Percentiles rank a stretch among this genome's conserved stretches.
phyloP scores from a whole-genome alignment of 2,797 vertebrate species.

The Poeciliopsis infans region DNA sequence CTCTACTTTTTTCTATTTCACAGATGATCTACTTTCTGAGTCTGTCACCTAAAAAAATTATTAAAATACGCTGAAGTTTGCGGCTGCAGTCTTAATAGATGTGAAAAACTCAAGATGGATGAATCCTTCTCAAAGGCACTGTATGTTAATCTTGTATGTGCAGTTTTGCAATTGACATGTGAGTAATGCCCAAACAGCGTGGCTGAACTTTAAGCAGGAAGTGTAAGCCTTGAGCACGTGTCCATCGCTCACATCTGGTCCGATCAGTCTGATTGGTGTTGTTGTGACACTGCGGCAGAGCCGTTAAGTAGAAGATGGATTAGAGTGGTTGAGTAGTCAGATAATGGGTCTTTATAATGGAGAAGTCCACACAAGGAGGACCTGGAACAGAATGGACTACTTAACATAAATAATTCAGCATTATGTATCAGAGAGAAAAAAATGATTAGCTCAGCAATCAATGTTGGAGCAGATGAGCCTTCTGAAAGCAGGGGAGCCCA shows the following conservation, averaged over 20 bases:
- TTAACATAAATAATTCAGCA: constrained; percentile 84
- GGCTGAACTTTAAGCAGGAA: constrained; percentile 24
- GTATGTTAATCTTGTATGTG: constrained; percentile 9
- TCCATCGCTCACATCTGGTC: constrained; percentile 56
- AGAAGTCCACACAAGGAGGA: constrained; percentile 65
- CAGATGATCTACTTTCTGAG: not conserved
- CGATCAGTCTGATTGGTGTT: constrained; percentile 49
- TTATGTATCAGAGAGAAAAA: constrained; percentile 77
- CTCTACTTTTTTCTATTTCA: not conserved
- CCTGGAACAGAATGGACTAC: constrained; percentile 68
- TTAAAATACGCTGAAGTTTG: not conserved
- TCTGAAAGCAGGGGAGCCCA: constrained; percentile 37
- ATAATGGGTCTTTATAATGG: constrained; percentile 68
- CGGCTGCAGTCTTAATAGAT: not conserved
- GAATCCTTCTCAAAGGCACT: constrained; percentile 1
- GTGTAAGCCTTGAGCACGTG: constrained; percentile 13
- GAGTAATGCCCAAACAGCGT: constrained; percentile 20
- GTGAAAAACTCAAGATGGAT: not conserved
- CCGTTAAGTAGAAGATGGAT: constrained; percentile 57
- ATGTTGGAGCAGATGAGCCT: constrained; percentile 65
- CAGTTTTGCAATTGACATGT: constrained; percentile 22
- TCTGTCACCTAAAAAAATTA: not conserved
- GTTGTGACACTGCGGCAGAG: constrained; percentile 54
- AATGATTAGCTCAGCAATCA: constrained; percentile 71
- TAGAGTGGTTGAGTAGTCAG: constrained; percentile 43